A percentile compares a stretch with the other conserved stretches of the same genome.
These are phyloP conservation scores for Sigmodon hispidus DNA, from an alignment of 2,113 vertebrate species.

Conservation along the genomic window DNA sequence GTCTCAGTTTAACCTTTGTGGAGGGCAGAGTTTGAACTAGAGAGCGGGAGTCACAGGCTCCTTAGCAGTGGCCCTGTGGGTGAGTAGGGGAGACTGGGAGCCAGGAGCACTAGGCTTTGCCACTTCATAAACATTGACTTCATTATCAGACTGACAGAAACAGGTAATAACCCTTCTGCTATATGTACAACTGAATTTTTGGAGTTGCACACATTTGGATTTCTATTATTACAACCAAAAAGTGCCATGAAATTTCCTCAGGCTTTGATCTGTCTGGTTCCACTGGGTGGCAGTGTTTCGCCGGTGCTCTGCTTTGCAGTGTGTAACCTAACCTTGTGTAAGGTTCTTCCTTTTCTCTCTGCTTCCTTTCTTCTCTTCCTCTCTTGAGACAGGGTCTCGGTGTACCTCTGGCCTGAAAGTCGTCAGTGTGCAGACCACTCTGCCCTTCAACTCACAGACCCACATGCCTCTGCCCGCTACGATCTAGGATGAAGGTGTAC, in stretches of 20 bases:
- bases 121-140: background rate
- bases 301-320: conserved; percentile 15
- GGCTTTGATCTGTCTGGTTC: conserved; percentile 53
- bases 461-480: background rate
- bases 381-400: background rate
- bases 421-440: background rate
- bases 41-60: background rate
- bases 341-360: background rate
- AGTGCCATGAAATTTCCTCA: background rate
- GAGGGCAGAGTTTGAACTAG: background rate
- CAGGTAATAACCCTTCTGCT: background rate
- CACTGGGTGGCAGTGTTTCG: conserved; percentile 85
- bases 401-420: background rate
- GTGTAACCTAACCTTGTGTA: background rate
- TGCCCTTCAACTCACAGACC: background rate
- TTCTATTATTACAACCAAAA: conserved; percentile 1
- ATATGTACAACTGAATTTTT: background rate
- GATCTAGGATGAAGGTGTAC: background rate
- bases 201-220: background rate
- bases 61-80: rapidly evolving
- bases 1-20: background rate
- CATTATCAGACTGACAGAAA: background rate
- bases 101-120: background rate
- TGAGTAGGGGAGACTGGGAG: background rate
- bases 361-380: background rate